Conservation (phyloP, 2,113 vertebrate species). For the Ageneiosus marmoratus region DNA sequence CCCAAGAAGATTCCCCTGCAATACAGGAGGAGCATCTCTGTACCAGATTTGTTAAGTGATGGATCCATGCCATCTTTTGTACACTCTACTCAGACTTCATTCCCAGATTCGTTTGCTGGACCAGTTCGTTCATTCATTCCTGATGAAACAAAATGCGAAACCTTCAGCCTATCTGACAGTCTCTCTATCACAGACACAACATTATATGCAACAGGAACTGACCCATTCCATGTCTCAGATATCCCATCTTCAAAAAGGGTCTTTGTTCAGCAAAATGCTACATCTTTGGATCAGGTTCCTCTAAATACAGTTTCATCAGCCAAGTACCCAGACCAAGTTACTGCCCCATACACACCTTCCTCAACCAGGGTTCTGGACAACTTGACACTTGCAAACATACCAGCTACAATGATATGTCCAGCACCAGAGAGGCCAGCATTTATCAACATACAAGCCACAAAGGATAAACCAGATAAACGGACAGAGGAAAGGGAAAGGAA, state of each 20-base stretch:
- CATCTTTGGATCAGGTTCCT: neutral
- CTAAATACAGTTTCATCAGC: neutral
- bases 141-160: constrained; percentile 55
- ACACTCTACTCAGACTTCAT: neutral
- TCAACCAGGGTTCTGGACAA: neutral
- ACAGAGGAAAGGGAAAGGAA: neutral
- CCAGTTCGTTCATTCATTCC: constrained; percentile 46
- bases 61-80: constrained; percentile 12
- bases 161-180: constrained; percentile 41
- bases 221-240: neutral
- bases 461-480: constrained; percentile 19
- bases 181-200: neutral
- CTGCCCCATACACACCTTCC: neutral
- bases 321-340: neutral
- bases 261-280: neutral
- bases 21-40: constrained; percentile 71
- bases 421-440: neutral
- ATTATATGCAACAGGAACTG: neutral
- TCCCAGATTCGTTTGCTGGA: constrained; percentile 12
- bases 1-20: constrained; percentile 49
- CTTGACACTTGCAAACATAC: neutral
- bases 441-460: neutral
- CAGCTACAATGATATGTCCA: neutral
- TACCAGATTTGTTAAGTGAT: constrained; percentile 65
- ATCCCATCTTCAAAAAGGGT: neutral